These are phyloP conservation scores for Oscheius sp. DNA, from an alignment of 1,140 invertebrate genomes.

Conservation along the genomic window DNA sequence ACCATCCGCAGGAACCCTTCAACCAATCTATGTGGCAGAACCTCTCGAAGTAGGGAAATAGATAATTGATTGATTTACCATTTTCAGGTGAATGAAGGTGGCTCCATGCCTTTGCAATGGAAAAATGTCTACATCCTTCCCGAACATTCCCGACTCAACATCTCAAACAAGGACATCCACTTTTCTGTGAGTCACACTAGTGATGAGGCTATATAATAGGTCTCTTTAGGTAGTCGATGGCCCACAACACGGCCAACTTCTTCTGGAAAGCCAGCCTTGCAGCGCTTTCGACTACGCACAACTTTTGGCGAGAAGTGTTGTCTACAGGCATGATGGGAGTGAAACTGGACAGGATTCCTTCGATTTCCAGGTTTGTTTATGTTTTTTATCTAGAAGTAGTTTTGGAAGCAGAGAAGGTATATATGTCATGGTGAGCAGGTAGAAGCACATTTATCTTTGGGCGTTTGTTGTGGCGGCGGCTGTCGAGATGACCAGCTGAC, in stretches of 20 bases:
- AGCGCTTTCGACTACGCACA: conserved; percentile 38
- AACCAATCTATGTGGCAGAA: conserved; percentile 33
- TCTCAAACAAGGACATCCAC: conserved; percentile 37
- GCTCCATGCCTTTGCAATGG: conserved; percentile 40
- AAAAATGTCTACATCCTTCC: conserved; percentile 42
- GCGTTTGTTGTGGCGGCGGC: neutral
- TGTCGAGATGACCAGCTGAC: no score
- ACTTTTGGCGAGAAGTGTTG: conserved; percentile 24
- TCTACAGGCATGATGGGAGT: conserved; percentile 40
- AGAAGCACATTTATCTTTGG: no score
- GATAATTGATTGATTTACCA: neutral
- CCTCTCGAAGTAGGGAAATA: conserved; percentile 12
- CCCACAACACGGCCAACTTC: conserved; percentile 37
- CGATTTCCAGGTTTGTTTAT: conserved; percentile 35
- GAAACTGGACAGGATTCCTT: conserved; percentile 37
- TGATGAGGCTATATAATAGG: neutral
- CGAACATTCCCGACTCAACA: conserved; percentile 27
- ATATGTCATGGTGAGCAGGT: no score
- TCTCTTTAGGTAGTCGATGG: conserved; percentile 26
- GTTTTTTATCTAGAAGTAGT: neutral
- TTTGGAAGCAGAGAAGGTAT: no score
- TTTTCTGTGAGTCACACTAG: conserved; percentile 19
- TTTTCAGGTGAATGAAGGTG: conserved; percentile 39
- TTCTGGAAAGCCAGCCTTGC: conserved; percentile 19
- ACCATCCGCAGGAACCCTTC: neutral